Base-by-base conservation (phyloP, 2,113 vertebrate genomes). In the Hemiscyllium ocellatum region DNA sequence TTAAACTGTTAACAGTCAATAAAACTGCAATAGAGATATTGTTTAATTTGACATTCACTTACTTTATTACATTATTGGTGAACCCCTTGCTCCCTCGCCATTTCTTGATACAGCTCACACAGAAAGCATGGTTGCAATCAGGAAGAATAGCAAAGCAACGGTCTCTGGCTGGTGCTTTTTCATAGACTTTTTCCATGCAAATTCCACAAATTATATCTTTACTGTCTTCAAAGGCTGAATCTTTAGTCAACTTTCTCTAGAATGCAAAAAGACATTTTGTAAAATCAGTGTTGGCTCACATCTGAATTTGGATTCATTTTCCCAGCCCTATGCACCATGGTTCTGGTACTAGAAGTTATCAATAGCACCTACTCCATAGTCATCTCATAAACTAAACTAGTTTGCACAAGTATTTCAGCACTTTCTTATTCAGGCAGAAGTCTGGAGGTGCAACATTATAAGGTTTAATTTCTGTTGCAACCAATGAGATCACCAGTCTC, bases 131-230 rank as follows among this genome's bases (percentile, higher is more conserved):
- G 96, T 96, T 97, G 96, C 98, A 99, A 97, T 98, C 98, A 0
- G 98, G 98, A 95, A 99, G 97, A 96, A 99, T 98, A 83, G 98
- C 98, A 4, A 99, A 99, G 29, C 98, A 95, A 1, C 97, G 85
- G 83, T 98, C 96, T 17, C 97, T 96, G 0, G 89, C 95, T 47
- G 97, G 96, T 0, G 95, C 17, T 96, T 99, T 99, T 96, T 98
- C 98, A 1, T 98, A 98, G 85, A 99, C 98, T n/a, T 97, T 98
- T 96, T 99, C 98, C 98, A 99, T 98, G 97, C 98, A 99, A 97
- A 99, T 98, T 22, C 98, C 98, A 13, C 98, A 99, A 89, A 97
- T 97, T 22, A 98, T 37, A 0, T 98, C 96, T 97, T 97, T 97
- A 56, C 98, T 99, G 95, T 96, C 96, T 96, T 96, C 29, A 96